phyloP scores from a whole-genome alignment of 1,140 invertebrate species.

The Tetragonula clypearis region DNA sequence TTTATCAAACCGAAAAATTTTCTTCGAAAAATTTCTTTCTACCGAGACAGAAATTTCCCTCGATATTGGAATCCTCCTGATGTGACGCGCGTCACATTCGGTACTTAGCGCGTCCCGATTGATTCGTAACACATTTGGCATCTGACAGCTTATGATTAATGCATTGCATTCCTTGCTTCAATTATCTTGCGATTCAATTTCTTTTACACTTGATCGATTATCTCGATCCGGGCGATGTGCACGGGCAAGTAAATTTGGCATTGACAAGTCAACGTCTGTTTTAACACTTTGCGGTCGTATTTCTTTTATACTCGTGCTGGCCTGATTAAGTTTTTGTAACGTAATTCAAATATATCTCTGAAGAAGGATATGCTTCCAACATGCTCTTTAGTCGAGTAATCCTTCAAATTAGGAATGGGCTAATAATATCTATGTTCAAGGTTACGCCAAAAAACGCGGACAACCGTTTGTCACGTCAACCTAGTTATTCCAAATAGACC shows the following conservation, averaged over 20 bases:
- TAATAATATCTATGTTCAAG: no score
- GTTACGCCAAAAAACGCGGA: no score
- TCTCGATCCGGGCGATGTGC: background rate
- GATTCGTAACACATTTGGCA: background rate
- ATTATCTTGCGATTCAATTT: background rate
- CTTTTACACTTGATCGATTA: background rate
- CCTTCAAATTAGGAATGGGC: no score
- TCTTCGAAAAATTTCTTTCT: background rate
- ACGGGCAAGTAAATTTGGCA: background rate
- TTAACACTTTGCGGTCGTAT: no score
- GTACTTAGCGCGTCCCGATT: background rate
- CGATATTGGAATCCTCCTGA: background rate
- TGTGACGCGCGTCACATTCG: background rate
- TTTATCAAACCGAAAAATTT: background rate
- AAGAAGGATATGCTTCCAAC: no score
- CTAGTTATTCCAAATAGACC: no score
- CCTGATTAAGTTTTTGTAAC: no score
- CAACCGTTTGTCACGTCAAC: no score
- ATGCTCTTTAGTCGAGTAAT: no score
- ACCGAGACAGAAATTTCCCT: background rate
- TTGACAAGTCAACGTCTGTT: conserved; percentile 4
- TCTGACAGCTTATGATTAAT: background rate
- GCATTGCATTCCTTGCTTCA: background rate
- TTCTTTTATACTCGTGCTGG: no score
- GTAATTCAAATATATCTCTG: no score